Base-by-base conservation (phyloP, 1,140 invertebrate genomes). In the Riptortus pedestris region DNA sequence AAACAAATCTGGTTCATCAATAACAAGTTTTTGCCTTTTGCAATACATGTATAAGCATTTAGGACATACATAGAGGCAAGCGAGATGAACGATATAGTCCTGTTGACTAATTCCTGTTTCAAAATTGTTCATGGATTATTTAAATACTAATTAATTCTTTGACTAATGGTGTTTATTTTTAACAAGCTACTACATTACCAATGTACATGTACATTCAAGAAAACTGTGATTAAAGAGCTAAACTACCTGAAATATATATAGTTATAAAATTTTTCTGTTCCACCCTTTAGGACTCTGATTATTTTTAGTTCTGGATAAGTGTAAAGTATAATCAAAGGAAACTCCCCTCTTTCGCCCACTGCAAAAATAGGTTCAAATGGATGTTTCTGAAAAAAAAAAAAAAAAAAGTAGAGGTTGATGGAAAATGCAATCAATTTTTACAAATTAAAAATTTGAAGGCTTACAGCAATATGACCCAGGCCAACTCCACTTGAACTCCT, bases 311-410 rank as follows among this genome's bases (percentile, higher is more conserved):
- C 79, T 0, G 90, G 90, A 84, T 86, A 93, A 60, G 85, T 82
- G 71, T 91, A 93, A 27, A 94, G 81, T 24, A 90, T 81, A 66
- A 94, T 87, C 27, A 85, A 77, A 0, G 91, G 90, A 33, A 76
- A 69, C 14, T 66, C 43, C n/a, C 82, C 82, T 71, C 84, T 83
- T 68, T 87, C 83, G 14, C 81, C 88, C n/a, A 93, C 81, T 14
- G 89, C 90, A 70, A 93, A 83, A 65, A 88, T 85, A 63, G 82
- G 74, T 48, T 76, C 75, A 48, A 72, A 76, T 64, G 87, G 84
- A 78, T 91, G 87, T 77, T 84, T 87, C 85, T 88, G 69, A 9
- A 80, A 62, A 47, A n/a, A n/a, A n/a, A n/a, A n/a, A n/a, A n/a
- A n/a, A n/a, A n/a, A n/a, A n/a, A n/a, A n/a, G n/a, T n/a, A n/a